These are phyloP conservation scores for Clavelina lepadiformis DNA, from an alignment of 23 tunicate species.

Conservation along the genomic window DNA sequence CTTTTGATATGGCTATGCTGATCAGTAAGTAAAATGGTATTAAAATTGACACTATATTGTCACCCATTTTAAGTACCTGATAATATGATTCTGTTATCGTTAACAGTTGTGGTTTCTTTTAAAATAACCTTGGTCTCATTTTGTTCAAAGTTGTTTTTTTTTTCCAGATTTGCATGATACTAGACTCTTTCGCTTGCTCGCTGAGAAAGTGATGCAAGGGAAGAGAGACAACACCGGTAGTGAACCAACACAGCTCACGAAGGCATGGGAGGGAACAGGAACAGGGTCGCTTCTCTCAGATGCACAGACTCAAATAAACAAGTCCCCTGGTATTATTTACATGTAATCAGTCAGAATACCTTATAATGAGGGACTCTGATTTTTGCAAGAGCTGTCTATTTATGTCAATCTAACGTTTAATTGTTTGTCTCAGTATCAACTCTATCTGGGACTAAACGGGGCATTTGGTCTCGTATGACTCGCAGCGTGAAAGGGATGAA, in stretches of 20 bases:
- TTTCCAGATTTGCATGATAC: constrained; percentile 62
- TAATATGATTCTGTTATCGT: too few species aligned
- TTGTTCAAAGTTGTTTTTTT: too few species aligned
- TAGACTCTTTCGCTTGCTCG: constrained; percentile 69
- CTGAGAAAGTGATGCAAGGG: constrained; percentile 67
- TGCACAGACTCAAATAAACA: constrained; percentile 1
- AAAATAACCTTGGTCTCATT: too few species aligned
- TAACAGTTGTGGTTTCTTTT: too few species aligned
- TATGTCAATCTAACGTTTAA: too few species aligned
- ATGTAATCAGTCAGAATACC: too few species aligned
- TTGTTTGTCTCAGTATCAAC: too few species aligned
- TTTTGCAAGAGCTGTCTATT: too few species aligned
- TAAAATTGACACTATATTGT: too few species aligned
- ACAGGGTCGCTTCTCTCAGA: constrained; percentile 13
- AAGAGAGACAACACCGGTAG: constrained; percentile 1
- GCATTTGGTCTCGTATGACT: constrained; percentile 57
- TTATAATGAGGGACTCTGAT: too few species aligned
- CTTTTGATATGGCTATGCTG: constrained; percentile 97
- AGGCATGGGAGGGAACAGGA: constrained; percentile 43
- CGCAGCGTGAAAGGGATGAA: constrained; percentile 54
- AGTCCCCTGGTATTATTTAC: constrained; percentile 2
- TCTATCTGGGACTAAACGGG: constrained; percentile 27
- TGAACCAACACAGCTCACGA: constrained; percentile 30
- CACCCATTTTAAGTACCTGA: too few species aligned
- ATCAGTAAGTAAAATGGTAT: constrained; percentile 54